Conservation (phyloP, 2,797 vertebrate genomes). For the Pterois miles region DNA sequence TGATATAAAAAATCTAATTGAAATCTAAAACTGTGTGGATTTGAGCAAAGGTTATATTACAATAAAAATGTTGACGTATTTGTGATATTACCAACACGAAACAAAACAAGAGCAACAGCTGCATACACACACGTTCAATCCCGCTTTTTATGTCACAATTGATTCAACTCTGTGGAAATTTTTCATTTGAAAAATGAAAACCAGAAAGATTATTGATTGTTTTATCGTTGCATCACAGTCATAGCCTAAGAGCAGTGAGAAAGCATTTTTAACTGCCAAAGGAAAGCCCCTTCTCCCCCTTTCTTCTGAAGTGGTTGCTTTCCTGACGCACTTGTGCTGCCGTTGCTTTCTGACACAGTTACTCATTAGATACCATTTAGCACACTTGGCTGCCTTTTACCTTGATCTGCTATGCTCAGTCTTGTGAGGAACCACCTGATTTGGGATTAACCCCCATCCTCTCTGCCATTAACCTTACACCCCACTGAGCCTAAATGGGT, state of each 20-base stretch:
- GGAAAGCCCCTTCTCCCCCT: conserved; percentile 69
- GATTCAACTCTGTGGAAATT: not conserved
- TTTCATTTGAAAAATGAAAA: not conserved
- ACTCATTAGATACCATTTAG: conserved; percentile 64
- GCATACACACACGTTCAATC: not conserved
- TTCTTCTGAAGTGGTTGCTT: conserved; percentile 61
- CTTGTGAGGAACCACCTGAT: conserved; percentile 89
- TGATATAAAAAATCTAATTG: not conserved
- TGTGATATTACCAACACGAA: not conserved
- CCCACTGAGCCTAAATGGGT: conserved; percentile 45
- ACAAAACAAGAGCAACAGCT: not conserved
- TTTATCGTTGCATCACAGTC: conserved; percentile 25
- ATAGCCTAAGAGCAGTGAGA: conserved; percentile 36
- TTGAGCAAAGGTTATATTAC: not conserved
- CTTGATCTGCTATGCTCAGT: conserved; percentile 60
- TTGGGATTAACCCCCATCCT: conserved; percentile 79
- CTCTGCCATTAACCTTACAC: conserved; percentile 47
- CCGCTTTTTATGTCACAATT: not conserved
- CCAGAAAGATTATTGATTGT: conserved; percentile 9
- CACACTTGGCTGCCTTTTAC: conserved; percentile 51
- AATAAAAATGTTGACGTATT: not conserved
- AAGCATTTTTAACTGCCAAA: conserved; percentile 51
- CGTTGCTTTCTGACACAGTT: conserved; percentile 68
- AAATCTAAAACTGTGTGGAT: not conserved
- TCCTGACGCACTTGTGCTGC: conserved; percentile 64